Conservation (phyloP, 2,113 vertebrate species). For the Sterna hirundo region DNA sequence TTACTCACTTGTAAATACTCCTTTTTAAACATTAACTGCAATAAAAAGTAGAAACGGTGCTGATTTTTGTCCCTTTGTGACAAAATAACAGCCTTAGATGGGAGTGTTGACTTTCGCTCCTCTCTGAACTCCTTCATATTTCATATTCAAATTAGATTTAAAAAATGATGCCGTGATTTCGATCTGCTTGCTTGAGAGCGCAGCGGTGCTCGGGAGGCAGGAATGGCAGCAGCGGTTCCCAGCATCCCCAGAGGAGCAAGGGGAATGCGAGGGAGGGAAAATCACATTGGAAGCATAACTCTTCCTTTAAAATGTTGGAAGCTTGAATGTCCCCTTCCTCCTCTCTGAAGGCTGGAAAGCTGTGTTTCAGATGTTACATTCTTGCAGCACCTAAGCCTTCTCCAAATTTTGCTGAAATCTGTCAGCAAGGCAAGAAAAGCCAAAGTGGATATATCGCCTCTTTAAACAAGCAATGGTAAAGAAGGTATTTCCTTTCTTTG, state of each 20-base stretch:
- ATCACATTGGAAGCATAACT: neutral
- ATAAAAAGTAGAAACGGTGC: neutral
- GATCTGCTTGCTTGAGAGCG: neutral
- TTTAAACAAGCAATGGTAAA: neutral
- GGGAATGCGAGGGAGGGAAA: neutral
- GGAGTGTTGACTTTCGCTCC: neutral
- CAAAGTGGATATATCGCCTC: neutral
- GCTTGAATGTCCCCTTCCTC: neutral
- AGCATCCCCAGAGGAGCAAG: neutral
- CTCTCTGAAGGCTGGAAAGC: neutral
- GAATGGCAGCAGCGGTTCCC: neutral
- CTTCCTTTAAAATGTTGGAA: neutral
- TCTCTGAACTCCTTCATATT: neutral
- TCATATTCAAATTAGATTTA: neutral
- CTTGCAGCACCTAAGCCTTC: neutral
- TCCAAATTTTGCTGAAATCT: neutral
- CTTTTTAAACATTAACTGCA: neutral
- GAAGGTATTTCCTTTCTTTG: neutral
- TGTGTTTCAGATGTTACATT: neutral
- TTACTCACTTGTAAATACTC: neutral
- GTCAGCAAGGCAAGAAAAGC: neutral
- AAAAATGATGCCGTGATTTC: neutral
- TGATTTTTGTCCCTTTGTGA: neutral
- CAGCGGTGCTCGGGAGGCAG: rapidly evolving
- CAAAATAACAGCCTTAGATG: neutral